A percentile compares a stretch with the other conserved stretches of the same genome.
Conservation (phyloP, 2,888 invertebrate species). For the Carabus problematicus region DNA sequence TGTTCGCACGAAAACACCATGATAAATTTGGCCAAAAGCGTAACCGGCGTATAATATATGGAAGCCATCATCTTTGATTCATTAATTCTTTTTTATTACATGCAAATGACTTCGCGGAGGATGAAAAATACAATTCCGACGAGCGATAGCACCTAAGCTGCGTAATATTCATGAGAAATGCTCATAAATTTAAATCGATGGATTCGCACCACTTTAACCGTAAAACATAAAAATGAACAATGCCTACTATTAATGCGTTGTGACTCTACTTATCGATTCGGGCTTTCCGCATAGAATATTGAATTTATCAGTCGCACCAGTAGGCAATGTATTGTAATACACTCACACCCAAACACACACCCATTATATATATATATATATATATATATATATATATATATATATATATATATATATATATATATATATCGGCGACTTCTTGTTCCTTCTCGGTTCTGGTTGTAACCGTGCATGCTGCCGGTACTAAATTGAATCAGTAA, state of each 20-base stretch:
- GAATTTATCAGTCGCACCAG: constrained; percentile 7
- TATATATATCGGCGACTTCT: no score
- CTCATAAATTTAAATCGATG: constrained; percentile 27
- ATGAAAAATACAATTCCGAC: constrained; percentile 11
- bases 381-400: no score
- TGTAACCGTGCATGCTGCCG: not conserved
- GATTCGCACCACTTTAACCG: not conserved
- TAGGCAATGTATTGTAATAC: not conserved
- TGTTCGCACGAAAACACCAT: not conserved
- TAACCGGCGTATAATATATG: not conserved
- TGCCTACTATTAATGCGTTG: not conserved
- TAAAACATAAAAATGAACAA: not conserved
- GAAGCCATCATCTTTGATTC: constrained; percentile 7
- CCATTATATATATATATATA: no score
- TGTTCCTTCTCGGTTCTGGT: no score
- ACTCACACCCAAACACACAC: no score
- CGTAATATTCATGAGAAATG: constrained; percentile 13
- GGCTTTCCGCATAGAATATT: not conserved
- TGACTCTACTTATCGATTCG: not conserved
- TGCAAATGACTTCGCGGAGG: constrained; percentile 3
- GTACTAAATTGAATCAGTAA: constrained; percentile 10
- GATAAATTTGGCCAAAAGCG: constrained; percentile 8
- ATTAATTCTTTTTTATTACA: constrained; percentile 16
- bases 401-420: no score
- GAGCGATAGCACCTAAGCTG: not conserved